These are phyloP conservation scores for Saguinus midas DNA, from an alignment of 2,113 vertebrate species.

Conservation along the genomic window DNA sequence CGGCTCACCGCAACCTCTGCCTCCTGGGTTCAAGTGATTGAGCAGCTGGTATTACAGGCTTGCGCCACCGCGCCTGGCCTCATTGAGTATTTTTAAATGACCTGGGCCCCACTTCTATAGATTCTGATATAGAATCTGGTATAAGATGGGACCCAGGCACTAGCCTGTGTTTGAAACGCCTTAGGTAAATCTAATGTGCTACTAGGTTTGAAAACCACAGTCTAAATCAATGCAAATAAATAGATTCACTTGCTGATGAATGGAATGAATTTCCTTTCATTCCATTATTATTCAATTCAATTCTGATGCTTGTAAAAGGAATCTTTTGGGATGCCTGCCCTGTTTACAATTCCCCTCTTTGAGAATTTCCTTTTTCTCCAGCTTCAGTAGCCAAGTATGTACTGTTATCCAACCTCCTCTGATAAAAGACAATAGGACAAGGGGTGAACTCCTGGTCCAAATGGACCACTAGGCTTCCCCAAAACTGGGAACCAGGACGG, in stretches of 20 bases:
- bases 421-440: background rate
- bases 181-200: background rate
- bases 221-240: background rate
- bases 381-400: background rate
- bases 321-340: background rate
- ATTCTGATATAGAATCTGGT: background rate
- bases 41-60: no score
- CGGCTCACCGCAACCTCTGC: no score
- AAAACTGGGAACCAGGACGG: background rate
- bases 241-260: background rate
- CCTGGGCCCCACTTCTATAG: background rate
- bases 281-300: background rate
- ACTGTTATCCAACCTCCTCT: background rate
- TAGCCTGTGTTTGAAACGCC: background rate
- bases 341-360: background rate
- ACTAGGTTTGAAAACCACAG: background rate
- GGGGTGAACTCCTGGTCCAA: background rate
- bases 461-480: background rate
- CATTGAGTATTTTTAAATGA: background rate
- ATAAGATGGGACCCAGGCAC: background rate
- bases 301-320: background rate
- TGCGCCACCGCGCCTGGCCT: background rate
- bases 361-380: background rate
- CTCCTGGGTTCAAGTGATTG: no score
- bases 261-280: background rate